Conservation (phyloP, 2,888 invertebrate genomes). For the Asteroscopus sphinx region DNA sequence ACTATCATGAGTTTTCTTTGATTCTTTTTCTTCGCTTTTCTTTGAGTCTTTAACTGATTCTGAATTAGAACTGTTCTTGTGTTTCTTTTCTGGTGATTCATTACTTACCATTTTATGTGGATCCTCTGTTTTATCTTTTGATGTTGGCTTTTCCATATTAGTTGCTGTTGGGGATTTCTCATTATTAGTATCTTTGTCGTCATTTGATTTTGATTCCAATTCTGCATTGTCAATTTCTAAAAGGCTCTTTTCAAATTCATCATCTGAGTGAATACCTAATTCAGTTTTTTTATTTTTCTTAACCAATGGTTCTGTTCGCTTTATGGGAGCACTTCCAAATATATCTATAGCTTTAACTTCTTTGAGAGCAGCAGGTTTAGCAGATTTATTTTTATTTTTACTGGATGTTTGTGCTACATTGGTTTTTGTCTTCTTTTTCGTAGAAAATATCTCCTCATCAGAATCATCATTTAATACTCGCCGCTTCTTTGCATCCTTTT, state of each 20-base stretch:
- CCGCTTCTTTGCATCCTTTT: slow-evolving; percentile 47
- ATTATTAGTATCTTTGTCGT: slow-evolving; percentile 5
- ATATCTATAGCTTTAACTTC: slow-evolving; percentile 87
- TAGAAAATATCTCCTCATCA: slow-evolving; percentile 52
- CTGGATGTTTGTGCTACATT: slow-evolving; percentile 70
- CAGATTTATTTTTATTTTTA: slow-evolving; percentile 66
- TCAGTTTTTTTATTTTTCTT: slow-evolving; percentile 82
- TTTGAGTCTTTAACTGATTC: slow-evolving; percentile 30
- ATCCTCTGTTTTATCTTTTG: slow-evolving; percentile 23
- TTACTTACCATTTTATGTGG: slow-evolving; percentile 13
- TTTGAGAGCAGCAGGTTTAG: slow-evolving; percentile 66
- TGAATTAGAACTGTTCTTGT: slow-evolving; percentile 16
- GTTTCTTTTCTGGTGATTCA: slow-evolving; percentile 34
- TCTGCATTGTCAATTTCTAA: slow-evolving; percentile 91
- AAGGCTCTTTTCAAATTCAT: slow-evolving; percentile 92
- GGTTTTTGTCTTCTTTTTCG: slow-evolving; percentile 59
- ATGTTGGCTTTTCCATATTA: slow-evolving; percentile 13
- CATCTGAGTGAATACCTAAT: slow-evolving; percentile 91
- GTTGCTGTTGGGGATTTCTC: slow-evolving; percentile 9
- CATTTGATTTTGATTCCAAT: slow-evolving; percentile 37
- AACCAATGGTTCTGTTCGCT: slow-evolving; percentile 86
- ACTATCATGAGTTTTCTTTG: slow-evolving; percentile 16
- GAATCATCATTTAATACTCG: slow-evolving; percentile 52
- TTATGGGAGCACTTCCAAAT: slow-evolving; percentile 91
- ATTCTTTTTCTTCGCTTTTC: slow-evolving; percentile 23